Evolutionary conservation across 2,888 invertebrate genomes (phyloP), one percentile per base, ranked within the genome.

Genomic region (Laspeyria flexula): DNA sequence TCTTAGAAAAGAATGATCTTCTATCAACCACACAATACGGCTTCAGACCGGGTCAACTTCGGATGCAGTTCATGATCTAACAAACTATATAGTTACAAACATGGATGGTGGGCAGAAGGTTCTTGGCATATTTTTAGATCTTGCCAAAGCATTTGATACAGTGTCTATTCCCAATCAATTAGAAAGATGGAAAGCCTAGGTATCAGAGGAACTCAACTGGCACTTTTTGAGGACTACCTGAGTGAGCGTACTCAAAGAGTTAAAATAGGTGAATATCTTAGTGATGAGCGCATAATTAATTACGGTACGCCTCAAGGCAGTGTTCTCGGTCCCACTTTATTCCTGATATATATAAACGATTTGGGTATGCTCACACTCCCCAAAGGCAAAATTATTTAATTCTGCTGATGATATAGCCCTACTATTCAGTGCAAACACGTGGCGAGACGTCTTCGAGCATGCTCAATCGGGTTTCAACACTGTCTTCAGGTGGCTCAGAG

Each of bases 1-100:
- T 29, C 34, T 21, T 55, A 6, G 40, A 51, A 39, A 30, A 27
- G 1, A 6, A 51, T 25, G 29, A 48, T 3, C 23, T 52, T 9
- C 9, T 53, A 1, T 13, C 46, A 7, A 11, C 31, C 1, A 7
- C 46, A 11, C 52, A 47, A 12, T 47, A 27, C 15, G 52, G 52
- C 2, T 53, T 47, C 27, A 27, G 47, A 3, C 3, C 15, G 1
- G 33, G 46, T 43, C 46, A 0, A 47, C 46, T 4, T 29, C 43
- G 1, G 53, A 53, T 25, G 46, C 47, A 6, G 47, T 52, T 1
- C 43, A 49, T 33, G 43, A 49, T n/a, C 31, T 49, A 9, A 43
- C 43, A 0, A 30, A 49, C 21, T 33, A 39, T 29, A 10, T 49
- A 10, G 43, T 43, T 0, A 27, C 38, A 7, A 38, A 39, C 5